phyloP scores from a whole-genome alignment of 2,888 invertebrate species.

The Asteroscopus sphinx region DNA sequence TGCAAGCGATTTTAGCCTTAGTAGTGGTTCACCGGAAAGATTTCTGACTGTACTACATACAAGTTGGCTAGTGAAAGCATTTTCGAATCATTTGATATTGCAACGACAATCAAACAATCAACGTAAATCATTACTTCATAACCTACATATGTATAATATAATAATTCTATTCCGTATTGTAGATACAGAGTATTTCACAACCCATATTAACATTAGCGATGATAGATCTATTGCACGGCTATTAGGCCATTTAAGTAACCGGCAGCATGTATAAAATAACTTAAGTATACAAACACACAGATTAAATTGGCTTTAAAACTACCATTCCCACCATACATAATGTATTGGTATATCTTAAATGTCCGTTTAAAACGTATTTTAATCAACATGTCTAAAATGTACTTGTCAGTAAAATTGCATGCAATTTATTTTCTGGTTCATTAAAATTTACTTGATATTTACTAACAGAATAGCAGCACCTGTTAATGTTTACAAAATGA shows the following conservation, averaged over 20 bases:
- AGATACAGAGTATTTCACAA: constrained; percentile 34
- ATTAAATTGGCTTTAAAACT: constrained; percentile 40
- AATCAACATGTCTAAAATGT: constrained; percentile 23
- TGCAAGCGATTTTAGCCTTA: no score
- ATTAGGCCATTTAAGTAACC: constrained; percentile 45
- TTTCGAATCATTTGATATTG: constrained; percentile 13
- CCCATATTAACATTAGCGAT: constrained; percentile 39
- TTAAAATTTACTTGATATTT: no score
- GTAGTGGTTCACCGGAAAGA: no score
- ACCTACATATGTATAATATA: constrained; percentile 35
- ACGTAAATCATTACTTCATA: constrained; percentile 32
- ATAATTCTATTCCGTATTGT: constrained; percentile 40
- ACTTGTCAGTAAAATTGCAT: constrained; percentile 27
- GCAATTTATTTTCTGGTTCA: no score
- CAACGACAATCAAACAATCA: constrained; percentile 37
- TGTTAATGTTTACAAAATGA: no score
- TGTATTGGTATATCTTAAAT: constrained; percentile 27
- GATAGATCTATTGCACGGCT: constrained; percentile 49
- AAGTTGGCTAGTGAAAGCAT: constrained; percentile 8
- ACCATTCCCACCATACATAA: constrained; percentile 30
- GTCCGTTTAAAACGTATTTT: constrained; percentile 34
- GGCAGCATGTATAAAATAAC: constrained; percentile 26
- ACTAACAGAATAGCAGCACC: no score
- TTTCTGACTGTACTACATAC: no score
- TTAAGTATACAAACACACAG: constrained; percentile 33